These are phyloP conservation scores for Brachirus orientalis DNA, from an alignment of 2,113 vertebrate species.

Conservation along the genomic window DNA sequence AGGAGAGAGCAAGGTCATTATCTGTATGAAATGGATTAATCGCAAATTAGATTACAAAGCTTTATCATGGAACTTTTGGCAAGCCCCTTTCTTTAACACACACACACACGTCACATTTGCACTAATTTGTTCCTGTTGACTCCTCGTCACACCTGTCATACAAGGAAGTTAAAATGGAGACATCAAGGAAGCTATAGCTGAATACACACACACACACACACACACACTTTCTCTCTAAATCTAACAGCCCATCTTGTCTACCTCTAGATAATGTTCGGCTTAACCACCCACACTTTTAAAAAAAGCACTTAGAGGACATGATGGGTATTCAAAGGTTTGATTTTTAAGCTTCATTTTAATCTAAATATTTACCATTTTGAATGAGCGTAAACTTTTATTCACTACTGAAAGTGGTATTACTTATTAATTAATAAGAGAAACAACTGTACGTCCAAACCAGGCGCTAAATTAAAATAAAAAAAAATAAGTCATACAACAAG, in stretches of 20 bases:
- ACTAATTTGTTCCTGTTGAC: slow-evolving; percentile 54
- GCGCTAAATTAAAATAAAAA: too few relatives aligned
- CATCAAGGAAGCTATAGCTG: slow-evolving; percentile 47
- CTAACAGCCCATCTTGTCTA: neutral
- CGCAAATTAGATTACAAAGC: slow-evolving; percentile 79
- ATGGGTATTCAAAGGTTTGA: too few relatives aligned
- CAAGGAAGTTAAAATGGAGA: slow-evolving; percentile 65
- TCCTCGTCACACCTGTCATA: slow-evolving; percentile 57
- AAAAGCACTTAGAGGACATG: too few relatives aligned
- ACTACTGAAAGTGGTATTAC: too few relatives aligned
- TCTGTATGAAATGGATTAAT: slow-evolving; percentile 82
- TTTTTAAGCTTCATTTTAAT: too few relatives aligned
- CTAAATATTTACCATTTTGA: too few relatives aligned
- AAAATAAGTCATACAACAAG: too few relatives aligned
- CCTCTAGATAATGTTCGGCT: too few relatives aligned
- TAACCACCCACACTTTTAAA: too few relatives aligned
- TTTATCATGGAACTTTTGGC: slow-evolving; percentile 51
- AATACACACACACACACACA: slow-evolving; percentile 2
- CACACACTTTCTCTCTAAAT: neutral
- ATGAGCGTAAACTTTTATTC: too few relatives aligned
- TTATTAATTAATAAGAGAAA: too few relatives aligned
- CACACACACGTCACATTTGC: slow-evolving; percentile 39
- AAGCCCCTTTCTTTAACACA: slow-evolving; percentile 38
- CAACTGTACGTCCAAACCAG: too few relatives aligned
- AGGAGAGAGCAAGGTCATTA: slow-evolving; percentile 73